These are phyloP conservation scores for Pedicia rivosa DNA, from an alignment of 2,888 invertebrate genomes.

Conservation along the genomic window DNA sequence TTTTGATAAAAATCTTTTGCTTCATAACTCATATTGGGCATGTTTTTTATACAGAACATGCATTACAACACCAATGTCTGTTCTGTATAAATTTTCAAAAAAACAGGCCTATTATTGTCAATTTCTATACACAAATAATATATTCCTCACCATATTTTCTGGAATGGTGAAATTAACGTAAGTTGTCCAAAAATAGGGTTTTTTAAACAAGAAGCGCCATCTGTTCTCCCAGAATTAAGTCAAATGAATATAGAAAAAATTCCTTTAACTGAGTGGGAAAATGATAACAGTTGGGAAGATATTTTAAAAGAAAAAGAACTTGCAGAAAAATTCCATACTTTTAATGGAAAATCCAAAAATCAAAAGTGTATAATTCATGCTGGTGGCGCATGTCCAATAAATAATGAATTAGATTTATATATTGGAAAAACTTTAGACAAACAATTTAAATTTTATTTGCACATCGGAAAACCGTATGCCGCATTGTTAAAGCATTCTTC, in stretches of 20 bases:
- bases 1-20: too few relatives aligned
- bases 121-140: too few relatives aligned
- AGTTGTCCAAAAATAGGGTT: constrained; percentile 13
- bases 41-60: too few relatives aligned
- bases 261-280: constrained; percentile 6
- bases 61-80: too few relatives aligned
- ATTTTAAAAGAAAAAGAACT: not conserved
- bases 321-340: not conserved
- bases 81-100: too few relatives aligned
- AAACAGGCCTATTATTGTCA: too few relatives aligned
- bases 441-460: constrained; percentile 33
- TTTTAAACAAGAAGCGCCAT: constrained; percentile 8
- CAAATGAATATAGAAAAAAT: not conserved
- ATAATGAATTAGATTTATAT: constrained; percentile 16
- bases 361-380: not conserved
- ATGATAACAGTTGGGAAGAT: constrained; percentile 10
- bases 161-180: too few relatives aligned
- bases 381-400: not conserved
- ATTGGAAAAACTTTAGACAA: constrained; percentile 30
- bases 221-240: not conserved
- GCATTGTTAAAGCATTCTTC: constrained; percentile 26
- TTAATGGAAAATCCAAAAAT: constrained; percentile 6
- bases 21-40: too few relatives aligned
- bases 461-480: constrained; percentile 32
- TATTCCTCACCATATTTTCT: too few relatives aligned